A percentile compares a stretch with the other conserved stretches of the same genome.
Evolutionary conservation across 2,888 invertebrate genomes (phyloP).

Genomic region (Tenthredo scrophulariae): DNA sequence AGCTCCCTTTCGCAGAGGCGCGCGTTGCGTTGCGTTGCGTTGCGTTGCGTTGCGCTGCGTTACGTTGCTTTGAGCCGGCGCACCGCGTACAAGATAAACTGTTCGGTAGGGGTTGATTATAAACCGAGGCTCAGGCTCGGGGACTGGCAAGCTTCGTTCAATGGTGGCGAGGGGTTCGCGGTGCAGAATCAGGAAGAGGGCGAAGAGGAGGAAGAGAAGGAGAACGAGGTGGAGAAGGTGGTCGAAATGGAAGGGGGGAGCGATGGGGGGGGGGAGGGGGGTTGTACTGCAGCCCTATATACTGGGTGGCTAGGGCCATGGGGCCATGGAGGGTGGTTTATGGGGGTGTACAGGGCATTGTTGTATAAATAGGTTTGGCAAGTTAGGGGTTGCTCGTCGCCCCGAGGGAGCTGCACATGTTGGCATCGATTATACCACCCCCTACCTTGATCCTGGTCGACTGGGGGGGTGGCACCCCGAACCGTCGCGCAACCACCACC

Average conservation of each 20-base stretch:
- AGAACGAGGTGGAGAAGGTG: conserved; percentile 10
- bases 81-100: conserved; percentile 73
- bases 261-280: conserved; percentile 60
- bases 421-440: conserved; percentile 76
- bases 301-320: conserved; percentile 56
- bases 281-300: conserved; percentile 58
- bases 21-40: conserved; percentile 39
- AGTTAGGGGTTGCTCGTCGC: conserved; percentile 77
- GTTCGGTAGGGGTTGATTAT: conserved; percentile 62
- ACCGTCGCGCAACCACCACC: conserved; percentile 51
- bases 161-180: conserved; percentile 19
- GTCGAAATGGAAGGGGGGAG: too few species aligned
- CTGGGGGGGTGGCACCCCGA: conserved; percentile 51
- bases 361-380: conserved; percentile 79
- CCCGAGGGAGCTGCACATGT: conserved; percentile 78
- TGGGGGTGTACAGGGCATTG: conserved; percentile 77
- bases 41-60: conserved; percentile 54
- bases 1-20: conserved; percentile 60
- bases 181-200: conserved; percentile 59
- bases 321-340: conserved; percentile 70
- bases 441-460: conserved; percentile 62
- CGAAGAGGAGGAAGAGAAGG: not conserved
- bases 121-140: conserved; percentile 38
- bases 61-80: conserved; percentile 54
- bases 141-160: conserved; percentile 31